A percentile compares a stretch with the other conserved stretches of the same genome.
Evolutionary conservation across 2,113 vertebrate genomes (phyloP).

Genomic region (Tiliqua scincoides): DNA sequence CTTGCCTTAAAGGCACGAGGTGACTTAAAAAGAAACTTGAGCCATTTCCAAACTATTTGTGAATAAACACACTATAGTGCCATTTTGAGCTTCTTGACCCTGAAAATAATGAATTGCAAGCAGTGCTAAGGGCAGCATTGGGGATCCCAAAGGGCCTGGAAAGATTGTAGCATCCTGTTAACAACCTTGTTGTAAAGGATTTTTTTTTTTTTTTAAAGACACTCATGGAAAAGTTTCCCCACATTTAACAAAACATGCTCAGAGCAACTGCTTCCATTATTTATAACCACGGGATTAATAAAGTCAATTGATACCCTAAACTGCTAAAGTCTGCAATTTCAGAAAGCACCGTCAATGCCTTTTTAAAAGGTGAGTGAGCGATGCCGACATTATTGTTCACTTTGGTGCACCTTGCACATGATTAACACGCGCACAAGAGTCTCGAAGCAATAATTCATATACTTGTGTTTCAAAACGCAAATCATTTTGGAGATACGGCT

Average conservation of each 20-base stretch:
- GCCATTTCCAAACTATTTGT: too few relatives aligned
- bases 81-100: not conserved
- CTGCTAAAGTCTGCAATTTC: not conserved
- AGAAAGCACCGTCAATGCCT: not conserved
- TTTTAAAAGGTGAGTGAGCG: conserved; percentile 23
- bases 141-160: too few relatives aligned
- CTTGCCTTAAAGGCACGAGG: not conserved
- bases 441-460: not conserved
- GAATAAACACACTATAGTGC: too few relatives aligned
- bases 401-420: conserved; percentile 4
- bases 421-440: not conserved
- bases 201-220: too few relatives aligned
- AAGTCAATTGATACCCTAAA: not conserved
- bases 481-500: not conserved
- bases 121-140: not conserved
- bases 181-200: too few relatives aligned
- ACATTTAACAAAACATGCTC: too few relatives aligned
- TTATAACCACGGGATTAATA: too few relatives aligned
- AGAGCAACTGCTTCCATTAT: too few relatives aligned
- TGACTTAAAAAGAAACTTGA: not conserved
- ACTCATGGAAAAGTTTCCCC: too few relatives aligned
- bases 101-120: not conserved
- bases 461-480: not conserved
- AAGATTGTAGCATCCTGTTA: too few relatives aligned
- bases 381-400: not conserved